Evolutionary conservation across 2,797 vertebrate species (phyloP).

Genomic region (Acropternis orthonyx): DNA sequence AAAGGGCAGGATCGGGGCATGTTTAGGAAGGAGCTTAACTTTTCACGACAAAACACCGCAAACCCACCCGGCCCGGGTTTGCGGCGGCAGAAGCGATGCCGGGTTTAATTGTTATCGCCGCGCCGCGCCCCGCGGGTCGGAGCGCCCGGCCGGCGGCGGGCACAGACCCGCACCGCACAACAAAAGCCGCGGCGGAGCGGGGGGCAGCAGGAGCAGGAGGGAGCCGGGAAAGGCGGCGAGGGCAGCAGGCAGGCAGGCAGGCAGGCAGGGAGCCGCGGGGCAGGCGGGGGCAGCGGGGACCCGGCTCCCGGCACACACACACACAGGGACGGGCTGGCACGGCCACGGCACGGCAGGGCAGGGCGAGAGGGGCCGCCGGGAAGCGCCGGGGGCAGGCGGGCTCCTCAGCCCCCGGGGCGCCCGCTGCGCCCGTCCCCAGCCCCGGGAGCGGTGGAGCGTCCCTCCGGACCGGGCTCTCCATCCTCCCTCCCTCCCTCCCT

Average conservation of each 20-base stretch:
- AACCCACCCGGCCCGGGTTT: background rate
- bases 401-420: background rate
- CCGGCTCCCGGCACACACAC: background rate
- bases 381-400: background rate
- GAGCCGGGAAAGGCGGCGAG: background rate
- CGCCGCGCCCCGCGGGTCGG: too few relatives aligned
- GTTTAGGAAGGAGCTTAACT: slow-evolving; percentile 44
- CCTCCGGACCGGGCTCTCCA: background rate
- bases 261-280: background rate
- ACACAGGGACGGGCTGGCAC: background rate
- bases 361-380: background rate
- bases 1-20: slow-evolving; percentile 12
- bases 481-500: too few relatives aligned
- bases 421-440: background rate
- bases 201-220: background rate
- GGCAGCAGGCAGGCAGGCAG: background rate
- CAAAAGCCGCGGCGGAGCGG: background rate
- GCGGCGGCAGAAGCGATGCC: background rate
- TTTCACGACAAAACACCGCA: background rate
- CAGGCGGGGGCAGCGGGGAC: background rate
- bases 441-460: background rate
- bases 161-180: background rate
- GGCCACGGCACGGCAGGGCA: background rate
- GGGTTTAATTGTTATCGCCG: background rate
- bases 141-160: background rate